Conservation (phyloP, 2,888 invertebrate species). For the Eucriotettix oculatus region DNA sequence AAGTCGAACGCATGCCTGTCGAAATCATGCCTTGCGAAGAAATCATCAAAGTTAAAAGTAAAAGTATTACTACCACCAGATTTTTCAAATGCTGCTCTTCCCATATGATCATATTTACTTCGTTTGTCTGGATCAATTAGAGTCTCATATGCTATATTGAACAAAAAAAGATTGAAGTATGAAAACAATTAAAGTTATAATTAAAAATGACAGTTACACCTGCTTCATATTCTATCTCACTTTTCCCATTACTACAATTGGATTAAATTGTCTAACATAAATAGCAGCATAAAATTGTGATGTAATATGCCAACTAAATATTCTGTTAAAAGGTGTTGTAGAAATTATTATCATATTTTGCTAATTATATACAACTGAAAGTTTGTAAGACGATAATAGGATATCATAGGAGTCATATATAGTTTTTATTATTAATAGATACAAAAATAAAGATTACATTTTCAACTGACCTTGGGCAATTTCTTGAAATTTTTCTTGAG, state of each 20-base stretch:
- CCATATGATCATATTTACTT: slow-evolving; percentile 14
- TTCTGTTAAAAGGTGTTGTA: too few species aligned
- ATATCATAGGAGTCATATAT: too few species aligned
- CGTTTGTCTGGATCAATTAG: slow-evolving; percentile 11
- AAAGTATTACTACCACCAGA: slow-evolving; percentile 1
- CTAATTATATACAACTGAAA: too few species aligned
- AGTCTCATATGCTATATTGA: slow-evolving; percentile 14
- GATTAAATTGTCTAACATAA: too few species aligned
- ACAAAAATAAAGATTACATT: too few species aligned
- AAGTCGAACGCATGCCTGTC: slow-evolving; percentile 9
- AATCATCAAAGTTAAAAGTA: slow-evolving; percentile 15
- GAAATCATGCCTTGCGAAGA: slow-evolving; percentile 10
- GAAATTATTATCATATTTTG: too few species aligned
- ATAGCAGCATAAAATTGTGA: too few species aligned
- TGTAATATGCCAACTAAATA: too few species aligned
- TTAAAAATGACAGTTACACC: background rate
- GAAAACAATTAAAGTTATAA: background rate
- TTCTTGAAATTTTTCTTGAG: slow-evolving; percentile 31
- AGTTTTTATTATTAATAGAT: too few species aligned
- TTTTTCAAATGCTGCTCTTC: slow-evolving; percentile 7
- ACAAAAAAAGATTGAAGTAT: background rate
- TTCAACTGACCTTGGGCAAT: slow-evolving; percentile 28
- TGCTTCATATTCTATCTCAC: too few species aligned
- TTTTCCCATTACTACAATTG: too few species aligned
- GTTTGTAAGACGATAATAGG: too few species aligned